Base-by-base conservation (phyloP, 2,888 invertebrate genomes). In the Trachelus tabidus region DNA sequence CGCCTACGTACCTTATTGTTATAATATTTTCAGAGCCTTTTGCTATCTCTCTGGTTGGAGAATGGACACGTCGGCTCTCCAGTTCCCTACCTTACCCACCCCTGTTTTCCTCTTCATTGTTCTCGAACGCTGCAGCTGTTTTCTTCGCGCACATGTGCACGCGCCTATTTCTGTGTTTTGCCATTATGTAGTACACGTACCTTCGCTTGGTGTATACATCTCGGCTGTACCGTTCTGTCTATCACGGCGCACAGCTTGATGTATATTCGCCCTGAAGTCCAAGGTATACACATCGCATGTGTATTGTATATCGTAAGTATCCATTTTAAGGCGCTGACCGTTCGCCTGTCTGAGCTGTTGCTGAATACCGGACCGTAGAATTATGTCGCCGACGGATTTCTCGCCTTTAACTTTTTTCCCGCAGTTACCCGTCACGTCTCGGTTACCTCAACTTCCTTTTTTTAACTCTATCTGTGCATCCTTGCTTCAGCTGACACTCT, bases 101-200 rank as follows among this genome's bases (percentile, higher is more conserved):
- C 69, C 78, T 12, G 83, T 81, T 79, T 83, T 81, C 81, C 81
- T 81, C 81, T 82, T 83, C 82, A 88, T 88, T 88, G 86, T 88
- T 86, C 85, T 81, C 79, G 68, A 79, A 83, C 79, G 80, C 79
- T 79, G 85, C 88, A 88, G 87, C 85, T 86, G 87, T 83, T 83
- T 75, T 56, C 56, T 56, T 56, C 56, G 56, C 6, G 56, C 23
- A 56, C 56, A 56, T 3, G 56, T 23, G 23, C 56, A 23, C 56
- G 56, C 9, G 56, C 56, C 23, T 23, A 56, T 56, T 56, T 23
- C 23, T 23, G 9, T 56, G 23, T 40, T 23, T 23, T 56, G 56
- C 56, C 23, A 23, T 56, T 56, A 56, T 23, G 56, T 56, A 23
- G 23, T 23, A 56, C 15, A 56, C 6, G 23, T 40, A 56, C 56